Base-by-base conservation (phyloP, 1,140 invertebrate species). In the Papilio dardanus region DNA sequence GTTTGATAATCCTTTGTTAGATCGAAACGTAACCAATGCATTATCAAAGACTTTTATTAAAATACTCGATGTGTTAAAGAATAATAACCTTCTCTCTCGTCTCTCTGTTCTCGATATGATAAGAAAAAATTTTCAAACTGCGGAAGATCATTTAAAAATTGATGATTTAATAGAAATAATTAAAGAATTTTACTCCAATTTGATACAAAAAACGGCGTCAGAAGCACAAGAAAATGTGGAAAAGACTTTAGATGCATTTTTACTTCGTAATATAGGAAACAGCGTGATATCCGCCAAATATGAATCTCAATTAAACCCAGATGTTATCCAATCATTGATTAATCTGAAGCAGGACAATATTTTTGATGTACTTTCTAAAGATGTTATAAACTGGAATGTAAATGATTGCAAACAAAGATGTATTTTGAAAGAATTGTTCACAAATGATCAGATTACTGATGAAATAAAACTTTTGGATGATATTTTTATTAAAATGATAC, bases 1-100 rank as follows among this genome's bases (percentile, higher is more conserved):
- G 2, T 92, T 83, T 66, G 76, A 85, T 66, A 90, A 90, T 75
- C 84, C 88, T 21, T 46, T 89, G 10, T 74, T 92, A 0, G 91
- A 92, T 62, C 82, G 74, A 80, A 85, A 88, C 58, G 83, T 92
- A 12, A 79, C 91, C 14, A 78, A 78, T 50, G 83, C 84, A 8
- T 73, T 92, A 37, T 84, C 90, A 6, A 90, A 85, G 54, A 88
- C 85, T 80, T 87, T 90, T 30, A 73, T 92, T 1, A 87, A 90
- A 68, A 85, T 88, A 54, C 81, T 92, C 1, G 84, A 83, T 7
- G 79, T 80, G 10, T 82, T 85, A 6, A 76, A 83, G 50, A 87
- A 83, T 4, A 85, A 85, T 75, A 83, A 78, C 21, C 88, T 85
- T 66, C 75, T 92, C n/a, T n/a, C n/a, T 67, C 80, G 86, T 24